A percentile compares a stretch with the other conserved stretches of the same genome.
These are phyloP conservation scores for Alcedo quadribrachys DNA, from an alignment of 2,797 vertebrate species.

Conservation along the genomic window DNA sequence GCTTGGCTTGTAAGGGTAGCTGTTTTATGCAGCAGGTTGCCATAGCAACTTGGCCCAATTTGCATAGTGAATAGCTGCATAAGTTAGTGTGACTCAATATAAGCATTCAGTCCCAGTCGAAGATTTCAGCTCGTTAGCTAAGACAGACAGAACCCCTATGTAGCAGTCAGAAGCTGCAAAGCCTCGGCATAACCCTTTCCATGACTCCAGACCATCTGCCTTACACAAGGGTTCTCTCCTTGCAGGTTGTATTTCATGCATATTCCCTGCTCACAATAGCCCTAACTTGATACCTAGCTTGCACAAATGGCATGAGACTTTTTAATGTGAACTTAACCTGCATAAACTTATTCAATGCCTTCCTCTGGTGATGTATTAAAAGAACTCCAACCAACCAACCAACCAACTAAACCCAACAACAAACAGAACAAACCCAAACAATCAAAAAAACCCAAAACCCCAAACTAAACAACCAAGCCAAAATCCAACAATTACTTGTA, in stretches of 20 bases:
- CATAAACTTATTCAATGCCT: not conserved
- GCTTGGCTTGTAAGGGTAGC: not conserved
- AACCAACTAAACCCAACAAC: not conserved
- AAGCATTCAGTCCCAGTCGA: not conserved
- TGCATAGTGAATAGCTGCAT: not conserved
- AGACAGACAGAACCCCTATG: not conserved
- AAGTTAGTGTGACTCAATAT: not conserved
- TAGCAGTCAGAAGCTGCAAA: not conserved
- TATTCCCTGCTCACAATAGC: not conserved
- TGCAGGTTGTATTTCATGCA: fast-evolving
- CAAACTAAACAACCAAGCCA: not conserved
- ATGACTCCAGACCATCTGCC: not conserved
- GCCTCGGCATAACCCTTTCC: not conserved
- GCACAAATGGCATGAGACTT: not conserved
- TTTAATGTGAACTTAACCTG: not conserved
- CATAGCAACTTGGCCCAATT: constrained; percentile 13
- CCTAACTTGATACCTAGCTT: not conserved
- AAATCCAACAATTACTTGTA: not conserved
- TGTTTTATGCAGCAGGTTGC: not conserved
- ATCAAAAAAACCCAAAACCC: not conserved
- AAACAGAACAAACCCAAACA: not conserved
- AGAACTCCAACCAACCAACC: not conserved
- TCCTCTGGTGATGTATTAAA: not conserved
- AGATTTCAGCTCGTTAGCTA: not conserved
- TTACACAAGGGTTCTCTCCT: too few species aligned